A percentile compares a stretch with the other conserved stretches of the same genome.
Evolutionary conservation across 64 coral and sea anemone species (phyloP).

Genomic region (Astreopora myriophthalma): DNA sequence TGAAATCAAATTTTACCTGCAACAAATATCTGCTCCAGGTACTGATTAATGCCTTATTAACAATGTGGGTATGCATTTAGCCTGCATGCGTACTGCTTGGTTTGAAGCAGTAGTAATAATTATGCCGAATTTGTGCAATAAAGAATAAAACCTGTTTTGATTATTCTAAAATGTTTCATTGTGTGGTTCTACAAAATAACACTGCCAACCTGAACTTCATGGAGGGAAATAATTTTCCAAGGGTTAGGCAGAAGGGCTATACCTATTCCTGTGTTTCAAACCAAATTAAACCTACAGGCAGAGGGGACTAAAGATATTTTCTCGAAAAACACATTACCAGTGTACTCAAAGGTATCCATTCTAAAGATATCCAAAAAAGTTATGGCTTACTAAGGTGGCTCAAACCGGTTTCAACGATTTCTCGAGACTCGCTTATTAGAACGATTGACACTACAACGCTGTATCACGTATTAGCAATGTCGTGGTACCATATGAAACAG

Average conservation of each 20-base stretch:
- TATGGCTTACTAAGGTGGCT: background rate
- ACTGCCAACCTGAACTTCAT: too few species aligned
- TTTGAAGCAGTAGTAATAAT: conserved; percentile 5
- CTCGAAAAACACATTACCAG: background rate
- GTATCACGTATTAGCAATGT: too few species aligned
- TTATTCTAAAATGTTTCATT: too few species aligned
- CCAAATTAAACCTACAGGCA: background rate
- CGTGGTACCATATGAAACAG: too few species aligned
- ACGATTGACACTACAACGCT: too few species aligned
- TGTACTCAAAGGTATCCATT: background rate
- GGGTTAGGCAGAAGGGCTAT: too few species aligned
- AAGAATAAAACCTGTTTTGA: background rate
- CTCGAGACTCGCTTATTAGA: too few species aligned
- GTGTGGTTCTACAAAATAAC: too few species aligned
- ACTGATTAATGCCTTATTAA: background rate
- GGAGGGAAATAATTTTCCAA: too few species aligned
- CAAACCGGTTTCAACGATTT: too few species aligned
- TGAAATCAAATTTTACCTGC: background rate
- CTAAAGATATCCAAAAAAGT: background rate
- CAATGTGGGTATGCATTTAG: background rate
- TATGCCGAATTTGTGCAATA: background rate
- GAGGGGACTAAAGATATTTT: background rate
- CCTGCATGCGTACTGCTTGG: background rate
- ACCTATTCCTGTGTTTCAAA: background rate
- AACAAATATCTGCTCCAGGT: background rate